Evolutionary conservation across 53 echinoderm and acorn worm species (phyloP), one percentile per base, ranked within the genome.

Genomic region (Zoroaster sp.): DNA sequence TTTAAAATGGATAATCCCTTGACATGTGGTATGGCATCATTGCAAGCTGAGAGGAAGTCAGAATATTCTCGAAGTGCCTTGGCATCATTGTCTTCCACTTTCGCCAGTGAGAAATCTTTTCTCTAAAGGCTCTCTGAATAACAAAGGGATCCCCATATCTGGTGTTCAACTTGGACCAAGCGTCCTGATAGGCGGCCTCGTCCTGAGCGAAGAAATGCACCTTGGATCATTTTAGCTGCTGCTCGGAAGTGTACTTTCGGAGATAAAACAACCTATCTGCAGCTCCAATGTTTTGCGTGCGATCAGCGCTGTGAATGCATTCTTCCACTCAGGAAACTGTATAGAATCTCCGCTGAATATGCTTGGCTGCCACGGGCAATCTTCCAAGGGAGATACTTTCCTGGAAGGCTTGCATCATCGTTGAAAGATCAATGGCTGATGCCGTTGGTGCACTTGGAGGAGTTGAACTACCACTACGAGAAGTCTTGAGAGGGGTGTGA

Each of bases 11-110:
- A 12, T 3, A 94, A 79, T 0, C 91, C 88, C 36, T 55, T 42
- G 17, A 94, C 81, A 33, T 89, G 83, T 4, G 94, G 89, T 72
- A 91, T 94, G 31, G 91, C 92, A 49, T 94, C 94, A n/a, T 55
- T 40, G 51, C 94, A 94, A 36, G 74, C 45, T 10, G 23, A 39
- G 18, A 93, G 87, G 69, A 80, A 90, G 35, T 90, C 93, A 32
- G 94, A 73, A 69, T 80, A 91, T 33, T 77, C 78, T 68, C 91
- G n/a, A 1, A 94, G 83, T 20, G 76, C 94, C 38, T 30, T 23
- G 2, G 83, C 55, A 88, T 93, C 94, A 69, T 59, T 82, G 6
- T 66, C 69, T 2, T 45, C 38, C n/a, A 93, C 74, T 28, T 87
- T 87, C 0, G 91, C 94, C 94, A 93, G 10, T 75, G 74, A 35